Evolutionary conservation across 2,797 vertebrate genomes (phyloP), one percentile per base, ranked within the genome.

Genomic region (Gallirallus australis): DNA sequence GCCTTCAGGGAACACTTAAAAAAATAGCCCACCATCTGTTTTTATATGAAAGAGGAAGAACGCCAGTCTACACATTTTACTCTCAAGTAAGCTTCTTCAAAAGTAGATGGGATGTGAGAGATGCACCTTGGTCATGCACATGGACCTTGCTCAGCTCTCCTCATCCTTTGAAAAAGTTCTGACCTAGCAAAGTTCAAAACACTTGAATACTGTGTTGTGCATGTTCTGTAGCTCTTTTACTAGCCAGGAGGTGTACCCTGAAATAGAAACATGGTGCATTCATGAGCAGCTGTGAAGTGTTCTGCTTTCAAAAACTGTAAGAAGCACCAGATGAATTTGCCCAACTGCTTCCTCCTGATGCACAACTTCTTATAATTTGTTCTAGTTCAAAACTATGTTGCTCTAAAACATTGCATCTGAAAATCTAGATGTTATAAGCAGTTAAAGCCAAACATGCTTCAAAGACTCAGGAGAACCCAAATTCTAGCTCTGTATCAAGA

Each of bases 191-290:
- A 56, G 57, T 70, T 86, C 76, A 87, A 90, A 87, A 68, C 13
- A 54, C 37, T 89, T 68, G 53, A 89, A 71, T 30, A 61, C 39
- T n/a, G 16, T 37, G 37, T 37, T 86, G 71, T 78, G 27, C 45
- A 54, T 35, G 33, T 40, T 87, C 68, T 77, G 30, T 40, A 90
- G 86, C 53, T 87, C 59, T 92, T 93, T 93, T 56, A 64, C 64
- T 54, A 92, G 16, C 15, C 53, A 82, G 70, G 81, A 95, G 81
- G 45, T 87, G 52, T 70, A 80, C 33, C 24, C 68, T 89, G 68
- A 93, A 86, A 96, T 56, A 89, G 93, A 80, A 92, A 80, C 12
- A 16, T 14, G 33, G 59, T 64, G 48, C 48, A 23, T 82, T 80
- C 37, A 31, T 25, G 18, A 81, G 57, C 83, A 95, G 64, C 82